Percentiles rank a stretch among this genome's conserved stretches.
These are phyloP conservation scores for Brachypalpus laphriformis DNA, from an alignment of 2,888 invertebrate species.

Conservation along the genomic window DNA sequence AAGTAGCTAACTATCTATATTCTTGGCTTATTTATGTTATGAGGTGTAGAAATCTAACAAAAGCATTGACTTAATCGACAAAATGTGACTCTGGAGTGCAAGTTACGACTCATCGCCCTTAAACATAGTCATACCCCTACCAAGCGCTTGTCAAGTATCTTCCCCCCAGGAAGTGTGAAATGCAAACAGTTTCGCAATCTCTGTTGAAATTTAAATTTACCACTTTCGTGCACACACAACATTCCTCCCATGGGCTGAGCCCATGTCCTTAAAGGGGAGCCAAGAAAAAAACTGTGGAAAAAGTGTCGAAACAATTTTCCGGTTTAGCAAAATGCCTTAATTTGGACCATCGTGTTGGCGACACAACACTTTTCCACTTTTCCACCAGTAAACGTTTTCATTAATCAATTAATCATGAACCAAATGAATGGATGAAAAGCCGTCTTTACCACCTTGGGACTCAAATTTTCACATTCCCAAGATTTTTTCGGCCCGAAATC, in stretches of 20 bases:
- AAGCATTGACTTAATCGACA: too few species aligned
- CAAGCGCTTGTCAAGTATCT: too few species aligned
- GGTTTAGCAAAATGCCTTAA: conserved; percentile 40
- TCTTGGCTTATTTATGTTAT: too few species aligned
- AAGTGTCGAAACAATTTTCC: conserved; percentile 65
- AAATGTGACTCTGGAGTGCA: too few species aligned
- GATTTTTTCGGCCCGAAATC: conserved; percentile 7
- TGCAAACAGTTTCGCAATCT: neutral
- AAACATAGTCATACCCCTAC: too few species aligned
- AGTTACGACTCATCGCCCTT: too few species aligned
- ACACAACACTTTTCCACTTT: conserved; percentile 10
- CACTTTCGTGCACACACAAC: conserved; percentile 17
- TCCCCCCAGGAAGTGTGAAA: neutral
- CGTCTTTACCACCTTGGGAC: conserved; percentile 46
- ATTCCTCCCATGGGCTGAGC: conserved; percentile 41
- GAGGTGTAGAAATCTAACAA: too few species aligned
- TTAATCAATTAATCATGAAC: conserved; percentile 54
- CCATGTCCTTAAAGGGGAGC: neutral
- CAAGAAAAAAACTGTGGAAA: conserved; percentile 8
- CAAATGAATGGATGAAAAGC: conserved; percentile 45
- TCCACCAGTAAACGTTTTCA: conserved; percentile 38
- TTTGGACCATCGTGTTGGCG: conserved; percentile 32
- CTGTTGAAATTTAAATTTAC: neutral
- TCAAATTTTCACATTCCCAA: conserved; percentile 11
- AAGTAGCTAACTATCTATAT: too few species aligned